A percentile compares a stretch with the other conserved stretches of the same genome.
These are phyloP conservation scores for Heteromyza rotundicornis DNA, from an alignment of 2,888 invertebrate species.

Conservation along the genomic window DNA sequence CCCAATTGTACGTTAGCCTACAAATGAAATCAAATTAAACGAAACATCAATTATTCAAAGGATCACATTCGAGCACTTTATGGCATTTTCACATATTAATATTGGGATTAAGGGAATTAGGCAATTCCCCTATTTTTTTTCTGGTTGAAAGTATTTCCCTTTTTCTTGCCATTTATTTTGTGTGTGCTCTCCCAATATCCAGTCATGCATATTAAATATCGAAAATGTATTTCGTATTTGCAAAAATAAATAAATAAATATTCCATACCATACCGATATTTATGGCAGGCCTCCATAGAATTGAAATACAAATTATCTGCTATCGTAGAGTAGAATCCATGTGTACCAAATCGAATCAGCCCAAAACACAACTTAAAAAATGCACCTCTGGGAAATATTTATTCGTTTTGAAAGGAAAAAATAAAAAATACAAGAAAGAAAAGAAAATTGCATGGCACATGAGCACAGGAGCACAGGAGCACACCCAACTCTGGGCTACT, in stretches of 20 bases:
- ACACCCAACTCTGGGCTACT: too few relatives aligned
- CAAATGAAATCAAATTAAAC: background rate
- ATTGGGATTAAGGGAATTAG: constrained; percentile 2
- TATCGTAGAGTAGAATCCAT: too few relatives aligned
- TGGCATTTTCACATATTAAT: background rate
- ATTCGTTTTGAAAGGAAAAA: too few relatives aligned
- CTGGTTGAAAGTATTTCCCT: background rate
- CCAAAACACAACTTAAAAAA: background rate
- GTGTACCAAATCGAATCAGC: too few relatives aligned
- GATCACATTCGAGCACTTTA: background rate
- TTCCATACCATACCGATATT: background rate
- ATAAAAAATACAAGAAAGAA: too few relatives aligned
- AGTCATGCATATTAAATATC: constrained; percentile 1
- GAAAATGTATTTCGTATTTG: background rate
- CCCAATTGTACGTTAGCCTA: too few relatives aligned
- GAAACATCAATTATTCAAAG: background rate
- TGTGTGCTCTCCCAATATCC: background rate
- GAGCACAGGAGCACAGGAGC: too few relatives aligned
- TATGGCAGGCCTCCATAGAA: background rate
- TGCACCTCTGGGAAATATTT: background rate
- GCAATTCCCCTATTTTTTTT: background rate
- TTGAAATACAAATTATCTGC: background rate
- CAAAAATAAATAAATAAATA: background rate
- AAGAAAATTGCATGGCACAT: too few relatives aligned
- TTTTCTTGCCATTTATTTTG: too few relatives aligned